Conservation (phyloP, 2,888 invertebrate genomes). For the Spodoptera picta region DNA sequence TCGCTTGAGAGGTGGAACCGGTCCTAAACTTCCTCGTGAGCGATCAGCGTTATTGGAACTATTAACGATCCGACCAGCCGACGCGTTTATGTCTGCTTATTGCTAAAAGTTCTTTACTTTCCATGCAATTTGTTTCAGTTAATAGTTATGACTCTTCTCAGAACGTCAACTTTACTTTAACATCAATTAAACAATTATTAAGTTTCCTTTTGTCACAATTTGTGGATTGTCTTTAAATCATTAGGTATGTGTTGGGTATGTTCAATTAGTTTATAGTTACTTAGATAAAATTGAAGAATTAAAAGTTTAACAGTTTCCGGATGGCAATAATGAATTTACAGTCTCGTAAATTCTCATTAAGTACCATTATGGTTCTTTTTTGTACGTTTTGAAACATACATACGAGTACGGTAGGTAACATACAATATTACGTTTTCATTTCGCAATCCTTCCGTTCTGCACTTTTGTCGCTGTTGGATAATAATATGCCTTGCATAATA, state of each 20-base stretch:
- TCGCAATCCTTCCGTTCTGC: conserved; percentile 23
- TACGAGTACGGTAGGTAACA: not conserved
- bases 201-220: conserved; percentile 2
- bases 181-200: not conserved
- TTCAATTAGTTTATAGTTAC: not conserved
- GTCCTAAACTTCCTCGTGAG: conserved; percentile 79
- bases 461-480: conserved; percentile 25
- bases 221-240: not conserved
- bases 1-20: conserved; percentile 72
- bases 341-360: conserved; percentile 6
- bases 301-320: conserved; percentile 18
- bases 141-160: conserved; percentile 31
- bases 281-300: conserved; percentile 4
- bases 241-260: not conserved
- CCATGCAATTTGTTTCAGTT: conserved; percentile 42
- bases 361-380: conserved; percentile 4
- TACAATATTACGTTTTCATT: conserved; percentile 12
- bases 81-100: conserved; percentile 55
- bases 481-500: conserved; percentile 29
- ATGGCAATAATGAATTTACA: conserved; percentile 17
- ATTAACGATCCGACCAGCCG: conserved; percentile 63
- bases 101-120: conserved; percentile 47
- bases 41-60: conserved; percentile 78
- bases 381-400: not conserved
- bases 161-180: conserved; percentile 15